Percentiles rank a stretch among this genome's conserved stretches.
Conservation (phyloP, 2,797 vertebrate species). For the Pygocentrus nattereri region DNA sequence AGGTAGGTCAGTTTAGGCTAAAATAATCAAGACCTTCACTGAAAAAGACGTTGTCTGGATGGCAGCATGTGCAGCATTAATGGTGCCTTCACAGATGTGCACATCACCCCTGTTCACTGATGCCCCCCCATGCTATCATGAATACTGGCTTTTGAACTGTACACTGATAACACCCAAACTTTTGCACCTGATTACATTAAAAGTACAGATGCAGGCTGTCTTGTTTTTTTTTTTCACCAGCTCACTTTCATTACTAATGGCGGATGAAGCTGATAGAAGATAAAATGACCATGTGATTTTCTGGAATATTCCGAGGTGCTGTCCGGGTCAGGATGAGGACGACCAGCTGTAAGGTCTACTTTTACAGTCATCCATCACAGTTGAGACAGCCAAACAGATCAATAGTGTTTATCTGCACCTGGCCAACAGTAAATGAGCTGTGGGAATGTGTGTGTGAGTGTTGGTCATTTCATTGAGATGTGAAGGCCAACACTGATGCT, state of each 20-base stretch:
- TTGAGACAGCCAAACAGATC: constrained; percentile 38
- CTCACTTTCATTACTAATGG: neutral
- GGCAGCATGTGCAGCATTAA: too few species aligned
- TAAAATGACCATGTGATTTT: neutral
- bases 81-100: too few species aligned
- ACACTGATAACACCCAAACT: too few species aligned
- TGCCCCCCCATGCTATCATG: too few species aligned
- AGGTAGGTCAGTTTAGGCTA: too few species aligned
- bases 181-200: too few species aligned
- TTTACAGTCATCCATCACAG: constrained; percentile 32
- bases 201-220: neutral
- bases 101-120: too few species aligned
- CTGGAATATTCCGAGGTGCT: constrained; percentile 1
- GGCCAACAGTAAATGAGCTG: constrained; percentile 31
- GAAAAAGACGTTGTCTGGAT: too few species aligned
- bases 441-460: constrained; percentile 4
- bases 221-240: neutral
- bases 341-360: constrained; percentile 28
- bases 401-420: constrained; percentile 41
- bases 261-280: neutral
- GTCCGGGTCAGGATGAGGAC: constrained; percentile 12
- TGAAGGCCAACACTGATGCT: constrained; percentile 2
- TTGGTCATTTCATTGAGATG: constrained; percentile 22
- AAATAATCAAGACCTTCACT: too few species aligned
- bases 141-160: too few species aligned